phyloP scores from a whole-genome alignment of 2,888 invertebrate genomes.

The Philereme transversata region DNA sequence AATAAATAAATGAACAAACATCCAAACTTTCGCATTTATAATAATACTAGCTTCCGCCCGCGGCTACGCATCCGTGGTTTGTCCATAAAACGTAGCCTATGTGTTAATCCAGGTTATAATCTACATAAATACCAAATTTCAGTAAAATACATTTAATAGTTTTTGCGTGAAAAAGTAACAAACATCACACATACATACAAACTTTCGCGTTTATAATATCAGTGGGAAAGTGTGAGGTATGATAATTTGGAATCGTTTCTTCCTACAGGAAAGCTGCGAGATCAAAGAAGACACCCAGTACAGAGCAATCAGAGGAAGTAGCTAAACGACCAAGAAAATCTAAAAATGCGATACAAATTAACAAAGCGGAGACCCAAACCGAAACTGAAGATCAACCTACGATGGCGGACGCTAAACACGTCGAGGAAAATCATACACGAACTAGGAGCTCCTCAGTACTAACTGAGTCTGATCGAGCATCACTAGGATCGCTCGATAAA shows the following conservation, averaged over 20 bases:
- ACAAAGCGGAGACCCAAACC: neutral
- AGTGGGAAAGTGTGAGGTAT: neutral
- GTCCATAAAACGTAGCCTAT: too few species aligned
- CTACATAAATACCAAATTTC: too few species aligned
- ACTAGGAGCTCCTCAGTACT: neutral
- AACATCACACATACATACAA: too few species aligned
- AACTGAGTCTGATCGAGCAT: neutral
- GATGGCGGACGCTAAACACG: neutral
- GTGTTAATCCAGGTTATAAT: too few species aligned
- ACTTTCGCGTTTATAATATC: too few species aligned
- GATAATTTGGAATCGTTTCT: neutral
- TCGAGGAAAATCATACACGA: neutral
- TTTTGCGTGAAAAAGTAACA: too few species aligned
- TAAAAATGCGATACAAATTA: constrained; percentile 4
- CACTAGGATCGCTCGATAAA: neutral
- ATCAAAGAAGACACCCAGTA: constrained; percentile 19
- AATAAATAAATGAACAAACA: too few species aligned
- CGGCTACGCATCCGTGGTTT: too few species aligned
- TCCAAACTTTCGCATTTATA: too few species aligned
- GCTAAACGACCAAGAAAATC: constrained; percentile 14
- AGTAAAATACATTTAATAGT: too few species aligned
- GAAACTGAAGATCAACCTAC: neutral
- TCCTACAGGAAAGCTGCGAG: constrained; percentile 17
- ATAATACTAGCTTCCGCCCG: too few species aligned
- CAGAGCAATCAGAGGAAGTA: constrained; percentile 15